Evolutionary conservation across 2,888 invertebrate species (phyloP).

Genomic region (Callinectes sapidus): DNA sequence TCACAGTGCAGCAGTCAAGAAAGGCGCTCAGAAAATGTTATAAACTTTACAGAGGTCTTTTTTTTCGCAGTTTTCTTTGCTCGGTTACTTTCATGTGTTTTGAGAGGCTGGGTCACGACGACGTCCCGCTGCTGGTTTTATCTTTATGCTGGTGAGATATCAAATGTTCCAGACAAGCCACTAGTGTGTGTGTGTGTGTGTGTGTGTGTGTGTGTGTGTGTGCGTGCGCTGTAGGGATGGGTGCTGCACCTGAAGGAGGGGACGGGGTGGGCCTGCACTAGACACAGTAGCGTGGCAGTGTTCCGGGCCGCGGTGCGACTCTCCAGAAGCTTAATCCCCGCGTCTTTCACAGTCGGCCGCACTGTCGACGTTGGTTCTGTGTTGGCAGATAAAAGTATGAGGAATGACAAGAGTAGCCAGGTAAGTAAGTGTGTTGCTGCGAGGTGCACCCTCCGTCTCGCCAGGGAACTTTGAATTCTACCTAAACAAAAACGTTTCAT

Average conservation of each 20-base stretch:
- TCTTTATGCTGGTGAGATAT: background rate
- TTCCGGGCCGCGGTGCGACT: constrained; percentile 71
- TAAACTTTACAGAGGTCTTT: background rate
- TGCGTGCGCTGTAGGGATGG: background rate
- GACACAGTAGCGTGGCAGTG: constrained; percentile 73
- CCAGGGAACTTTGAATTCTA: background rate
- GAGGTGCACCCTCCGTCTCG: background rate
- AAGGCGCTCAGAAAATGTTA: background rate
- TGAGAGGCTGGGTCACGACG: background rate
- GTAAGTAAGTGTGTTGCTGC: background rate
- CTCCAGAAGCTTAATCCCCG: constrained; percentile 71
- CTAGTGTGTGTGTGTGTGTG: constrained; percentile 42
- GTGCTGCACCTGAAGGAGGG: constrained; percentile 59
- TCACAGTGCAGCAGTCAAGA: background rate
- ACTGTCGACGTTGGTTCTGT: constrained; percentile 61
- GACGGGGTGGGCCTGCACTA: constrained; percentile 71
- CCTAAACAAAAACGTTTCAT: background rate
- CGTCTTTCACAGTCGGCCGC: constrained; percentile 60
- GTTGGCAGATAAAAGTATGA: constrained; percentile 3
- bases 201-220: constrained; percentile 34
- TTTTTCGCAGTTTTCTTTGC: background rate
- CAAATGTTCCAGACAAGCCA: background rate
- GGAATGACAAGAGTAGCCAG: background rate
- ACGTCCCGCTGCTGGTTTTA: background rate
- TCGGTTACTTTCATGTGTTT: background rate